These are phyloP conservation scores for Calidris pygmaea DNA, from an alignment of 2,113 vertebrate genomes.

Conservation along the genomic window DNA sequence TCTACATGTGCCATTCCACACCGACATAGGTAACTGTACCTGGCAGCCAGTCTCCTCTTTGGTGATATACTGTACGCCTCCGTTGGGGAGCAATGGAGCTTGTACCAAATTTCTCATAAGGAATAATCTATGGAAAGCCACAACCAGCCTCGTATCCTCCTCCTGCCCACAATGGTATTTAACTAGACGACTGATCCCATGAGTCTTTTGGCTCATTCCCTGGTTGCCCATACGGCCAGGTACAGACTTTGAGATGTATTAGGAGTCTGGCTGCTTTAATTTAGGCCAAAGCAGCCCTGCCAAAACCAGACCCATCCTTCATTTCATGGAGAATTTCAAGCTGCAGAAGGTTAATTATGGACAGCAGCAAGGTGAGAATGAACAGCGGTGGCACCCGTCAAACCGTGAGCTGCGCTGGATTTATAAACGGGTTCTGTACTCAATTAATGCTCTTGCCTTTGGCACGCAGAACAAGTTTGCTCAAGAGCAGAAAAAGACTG, in stretches of 20 bases:
- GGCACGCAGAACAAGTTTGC: not conserved
- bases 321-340: slow-evolving; percentile 14
- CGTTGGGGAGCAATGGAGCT: not conserved
- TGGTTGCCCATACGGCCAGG: not conserved
- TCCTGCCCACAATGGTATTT: not conserved
- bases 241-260: not conserved
- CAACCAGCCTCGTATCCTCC: not conserved
- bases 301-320: slow-evolving; percentile 3
- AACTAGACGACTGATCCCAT: not conserved
- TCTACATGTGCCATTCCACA: not conserved
- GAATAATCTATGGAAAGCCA: not conserved
- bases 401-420: not conserved
- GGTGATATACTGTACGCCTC: not conserved
- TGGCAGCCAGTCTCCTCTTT: not conserved
- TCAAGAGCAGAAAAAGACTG: slow-evolving; percentile 20
- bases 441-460: slow-evolving; percentile 22
- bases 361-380: slow-evolving; percentile 13
- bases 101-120: not conserved
- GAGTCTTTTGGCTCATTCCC: not conserved
- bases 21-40: fast-evolving
- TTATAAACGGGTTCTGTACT: slow-evolving; percentile 39
- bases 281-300: not conserved
- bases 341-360: not conserved
- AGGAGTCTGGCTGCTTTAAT: not conserved
- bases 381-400: not conserved